A percentile compares a stretch with the other conserved stretches of the same genome.
Conservation (phyloP, 2,113 vertebrate genomes). For the Scolopax mira region DNA sequence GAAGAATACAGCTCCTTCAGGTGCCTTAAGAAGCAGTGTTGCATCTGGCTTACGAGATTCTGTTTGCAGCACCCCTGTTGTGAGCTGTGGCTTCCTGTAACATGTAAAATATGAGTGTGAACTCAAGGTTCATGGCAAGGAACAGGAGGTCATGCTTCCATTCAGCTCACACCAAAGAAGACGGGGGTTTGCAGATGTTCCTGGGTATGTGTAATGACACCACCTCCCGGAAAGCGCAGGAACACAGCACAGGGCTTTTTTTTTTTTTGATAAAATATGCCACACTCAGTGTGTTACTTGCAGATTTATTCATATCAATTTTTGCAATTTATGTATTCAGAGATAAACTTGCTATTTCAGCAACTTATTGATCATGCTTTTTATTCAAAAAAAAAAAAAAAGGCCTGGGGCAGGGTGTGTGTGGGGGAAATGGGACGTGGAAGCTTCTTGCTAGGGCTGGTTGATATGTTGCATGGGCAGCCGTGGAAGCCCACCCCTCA, state of each 20-base stretch:
- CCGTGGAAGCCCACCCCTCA: not conserved
- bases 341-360: conserved; percentile 88
- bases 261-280: conserved; percentile 80
- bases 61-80: conserved; percentile 90
- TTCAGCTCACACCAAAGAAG: conserved; percentile 82
- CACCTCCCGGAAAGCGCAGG: conserved; percentile 75
- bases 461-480: conserved; percentile 50
- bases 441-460: not conserved
- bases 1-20: conserved; percentile 83
- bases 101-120: conserved; percentile 97
- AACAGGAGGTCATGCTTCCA: conserved; percentile 96
- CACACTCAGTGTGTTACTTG: conserved; percentile 87
- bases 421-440: rapidly evolving
- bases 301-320: conserved; percentile 96
- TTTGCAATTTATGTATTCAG: conserved; percentile 95
- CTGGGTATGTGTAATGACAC: conserved; percentile 85
- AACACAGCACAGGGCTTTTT: conserved; percentile 48
- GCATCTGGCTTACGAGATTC: conserved; percentile 89
- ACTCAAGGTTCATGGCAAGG: conserved; percentile 87
- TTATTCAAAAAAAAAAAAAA: not conserved
- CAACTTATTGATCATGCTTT: conserved; percentile 72
- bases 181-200: conserved; percentile 90
- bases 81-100: conserved; percentile 91
- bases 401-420: too few species aligned
- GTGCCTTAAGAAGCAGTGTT: conserved; percentile 82